These are phyloP conservation scores for Ichneumon xanthorius DNA, from an alignment of 2,888 invertebrate species.

Conservation along the genomic window DNA sequence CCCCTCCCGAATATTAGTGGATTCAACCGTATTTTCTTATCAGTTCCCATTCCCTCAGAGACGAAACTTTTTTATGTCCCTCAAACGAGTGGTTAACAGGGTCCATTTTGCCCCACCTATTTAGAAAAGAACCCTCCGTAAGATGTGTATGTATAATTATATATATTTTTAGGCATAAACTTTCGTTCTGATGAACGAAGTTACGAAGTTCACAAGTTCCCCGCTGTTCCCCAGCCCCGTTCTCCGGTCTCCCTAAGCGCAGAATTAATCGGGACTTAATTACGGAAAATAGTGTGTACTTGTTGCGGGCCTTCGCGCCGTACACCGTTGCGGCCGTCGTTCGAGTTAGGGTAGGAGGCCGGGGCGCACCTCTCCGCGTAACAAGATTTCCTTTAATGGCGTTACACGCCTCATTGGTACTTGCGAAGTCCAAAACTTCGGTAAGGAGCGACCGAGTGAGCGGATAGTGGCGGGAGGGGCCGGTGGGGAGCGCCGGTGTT, in stretches of 20 bases:
- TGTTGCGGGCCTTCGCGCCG: conserved; percentile 76
- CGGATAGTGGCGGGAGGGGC: conserved; percentile 55
- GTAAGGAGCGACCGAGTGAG: conserved; percentile 38
- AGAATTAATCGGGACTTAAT: conserved; percentile 83
- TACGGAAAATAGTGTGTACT: conserved; percentile 79
- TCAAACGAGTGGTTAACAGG: neutral
- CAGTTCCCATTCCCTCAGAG: neutral
- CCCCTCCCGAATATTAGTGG: no score
- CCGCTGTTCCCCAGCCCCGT: neutral
- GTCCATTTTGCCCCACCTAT: no score
- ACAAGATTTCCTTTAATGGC: conserved; percentile 85
- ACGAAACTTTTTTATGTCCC: neutral
- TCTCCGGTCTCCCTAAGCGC: conserved; percentile 70
- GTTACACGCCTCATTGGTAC: conserved; percentile 85
- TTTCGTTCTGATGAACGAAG: neutral
- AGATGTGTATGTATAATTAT: neutral
- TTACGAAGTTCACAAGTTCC: conserved; percentile 5
- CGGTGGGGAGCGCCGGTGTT: conserved; percentile 78
- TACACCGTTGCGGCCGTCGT: conserved; percentile 16
- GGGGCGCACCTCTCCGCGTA: conserved; percentile 79
- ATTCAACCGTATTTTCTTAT: no score
- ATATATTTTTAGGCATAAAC: neutral
- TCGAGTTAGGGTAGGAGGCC: conserved; percentile 72
- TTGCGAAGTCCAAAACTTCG: conserved; percentile 82
- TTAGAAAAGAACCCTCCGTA: no score